These are phyloP conservation scores for Megaleporinus macrocephalus DNA, from an alignment of 2,113 vertebrate genomes.

Conservation along the genomic window DNA sequence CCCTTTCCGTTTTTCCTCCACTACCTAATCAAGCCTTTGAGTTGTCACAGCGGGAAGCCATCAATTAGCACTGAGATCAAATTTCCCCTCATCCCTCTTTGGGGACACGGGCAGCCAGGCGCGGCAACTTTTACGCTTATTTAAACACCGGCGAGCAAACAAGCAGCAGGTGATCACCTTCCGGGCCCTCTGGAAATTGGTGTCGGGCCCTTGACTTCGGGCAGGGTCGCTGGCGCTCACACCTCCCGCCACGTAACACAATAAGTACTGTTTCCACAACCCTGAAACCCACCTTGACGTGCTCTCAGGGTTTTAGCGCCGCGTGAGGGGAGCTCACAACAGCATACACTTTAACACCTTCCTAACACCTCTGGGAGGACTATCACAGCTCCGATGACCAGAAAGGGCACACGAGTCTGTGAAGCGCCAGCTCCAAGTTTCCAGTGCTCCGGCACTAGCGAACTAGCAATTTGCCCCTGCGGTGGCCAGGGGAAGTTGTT, in stretches of 20 bases:
- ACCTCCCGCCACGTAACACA: not conserved
- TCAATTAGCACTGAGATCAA: constrained; percentile 56
- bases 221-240: not conserved
- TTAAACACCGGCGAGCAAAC: constrained; percentile 42
- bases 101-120: constrained; percentile 27
- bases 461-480: constrained; percentile 17
- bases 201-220: constrained; percentile 1
- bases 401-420: not conserved
- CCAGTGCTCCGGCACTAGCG: not conserved
- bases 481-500: not conserved
- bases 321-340: not conserved
- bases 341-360: not conserved
- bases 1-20: not conserved
- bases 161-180: constrained; percentile 38
- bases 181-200: constrained; percentile 30
- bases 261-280: constrained; percentile 9
- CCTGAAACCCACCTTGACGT: constrained; percentile 25
- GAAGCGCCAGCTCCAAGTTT: not conserved
- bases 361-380: constrained; percentile 12
- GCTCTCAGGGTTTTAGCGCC: constrained; percentile 6
- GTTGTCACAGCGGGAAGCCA: constrained; percentile 45
- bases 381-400: constrained; percentile 14
- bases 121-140: constrained; percentile 46
- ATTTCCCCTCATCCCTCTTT: constrained; percentile 24
- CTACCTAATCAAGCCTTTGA: constrained; percentile 36